Conservation (phyloP, 2,888 invertebrate species). For the Drosophila mimica region DNA sequence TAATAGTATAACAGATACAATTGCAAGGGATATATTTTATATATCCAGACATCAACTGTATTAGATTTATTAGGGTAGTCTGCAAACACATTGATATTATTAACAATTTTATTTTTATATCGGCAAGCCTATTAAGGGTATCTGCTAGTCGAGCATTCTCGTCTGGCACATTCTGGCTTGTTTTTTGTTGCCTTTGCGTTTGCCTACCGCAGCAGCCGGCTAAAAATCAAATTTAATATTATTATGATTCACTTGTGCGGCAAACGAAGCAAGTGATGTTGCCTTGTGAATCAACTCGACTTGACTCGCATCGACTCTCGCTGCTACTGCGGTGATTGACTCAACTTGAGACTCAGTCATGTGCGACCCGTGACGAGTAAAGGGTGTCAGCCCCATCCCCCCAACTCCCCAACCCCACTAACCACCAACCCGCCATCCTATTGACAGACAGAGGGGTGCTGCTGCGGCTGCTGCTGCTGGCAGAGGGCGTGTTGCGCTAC, state of each 20-base stretch:
- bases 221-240: slow-evolving; percentile 81
- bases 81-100: neutral
- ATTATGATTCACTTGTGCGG: slow-evolving; percentile 80
- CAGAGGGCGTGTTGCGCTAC: slow-evolving; percentile 62
- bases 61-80: too few relatives aligned
- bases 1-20: too few relatives aligned
- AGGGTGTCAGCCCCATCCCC: slow-evolving; percentile 47
- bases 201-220: slow-evolving; percentile 57
- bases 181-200: neutral
- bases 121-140: neutral
- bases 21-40: neutral
- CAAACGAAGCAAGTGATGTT: slow-evolving; percentile 77
- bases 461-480: neutral
- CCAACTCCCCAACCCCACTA: slow-evolving; percentile 16
- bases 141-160: neutral
- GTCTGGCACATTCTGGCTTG: neutral
- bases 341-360: slow-evolving; percentile 66
- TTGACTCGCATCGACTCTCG: neutral
- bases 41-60: neutral
- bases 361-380: slow-evolving; percentile 35
- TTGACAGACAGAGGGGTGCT: slow-evolving; percentile 9
- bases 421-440: neutral
- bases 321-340: slow-evolving; percentile 27
- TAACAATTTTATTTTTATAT: neutral
- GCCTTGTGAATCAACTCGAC: slow-evolving; percentile 47